Conservation (phyloP, 1,140 invertebrate genomes). For the Drosophila nigromelanica region DNA sequence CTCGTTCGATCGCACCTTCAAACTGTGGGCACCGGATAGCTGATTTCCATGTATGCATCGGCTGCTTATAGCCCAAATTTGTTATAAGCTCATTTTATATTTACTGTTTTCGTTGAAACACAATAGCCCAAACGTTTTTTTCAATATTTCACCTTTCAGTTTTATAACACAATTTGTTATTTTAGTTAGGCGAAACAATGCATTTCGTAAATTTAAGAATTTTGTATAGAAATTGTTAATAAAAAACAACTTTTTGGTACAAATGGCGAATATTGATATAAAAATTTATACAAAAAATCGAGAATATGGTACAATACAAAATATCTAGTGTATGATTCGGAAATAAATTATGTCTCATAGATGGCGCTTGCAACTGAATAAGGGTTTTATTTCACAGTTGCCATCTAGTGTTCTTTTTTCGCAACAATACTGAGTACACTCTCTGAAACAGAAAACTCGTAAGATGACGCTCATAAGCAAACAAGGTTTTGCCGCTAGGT, state of each 20-base stretch:
- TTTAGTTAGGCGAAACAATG: conserved; percentile 72
- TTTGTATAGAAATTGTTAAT: conserved; percentile 81
- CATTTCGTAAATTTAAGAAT: conserved; percentile 73
- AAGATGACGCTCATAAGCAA: not conserved
- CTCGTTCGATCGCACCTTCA: conserved; percentile 99
- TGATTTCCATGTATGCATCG: conserved; percentile 51
- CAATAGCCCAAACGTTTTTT: conserved; percentile 69
- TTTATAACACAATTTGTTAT: conserved; percentile 74
- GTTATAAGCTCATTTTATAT: conserved; percentile 33
- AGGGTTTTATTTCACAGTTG: not conserved
- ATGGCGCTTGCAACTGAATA: not conserved
- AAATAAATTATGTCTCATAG: not conserved
- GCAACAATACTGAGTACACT: conserved; percentile 1
- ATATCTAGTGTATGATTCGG: not conserved
- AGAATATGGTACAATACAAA: not conserved
- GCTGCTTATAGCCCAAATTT: conserved; percentile 43
- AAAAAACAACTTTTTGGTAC: conserved; percentile 72
- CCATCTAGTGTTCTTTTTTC: not conserved
- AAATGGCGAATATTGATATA: conserved; percentile 15
- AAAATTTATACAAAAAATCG: too few relatives aligned
- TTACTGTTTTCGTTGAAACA: conserved; percentile 66
- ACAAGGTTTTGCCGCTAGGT: not conserved
- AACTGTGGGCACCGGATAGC: conserved; percentile 95
- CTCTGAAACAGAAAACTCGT: not conserved
- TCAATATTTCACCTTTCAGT: conserved; percentile 54